Evolutionary conservation across 1,140 invertebrate genomes (phyloP), one percentile per base, ranked within the genome.

Genomic region (Drosophila paulistorum): DNA sequence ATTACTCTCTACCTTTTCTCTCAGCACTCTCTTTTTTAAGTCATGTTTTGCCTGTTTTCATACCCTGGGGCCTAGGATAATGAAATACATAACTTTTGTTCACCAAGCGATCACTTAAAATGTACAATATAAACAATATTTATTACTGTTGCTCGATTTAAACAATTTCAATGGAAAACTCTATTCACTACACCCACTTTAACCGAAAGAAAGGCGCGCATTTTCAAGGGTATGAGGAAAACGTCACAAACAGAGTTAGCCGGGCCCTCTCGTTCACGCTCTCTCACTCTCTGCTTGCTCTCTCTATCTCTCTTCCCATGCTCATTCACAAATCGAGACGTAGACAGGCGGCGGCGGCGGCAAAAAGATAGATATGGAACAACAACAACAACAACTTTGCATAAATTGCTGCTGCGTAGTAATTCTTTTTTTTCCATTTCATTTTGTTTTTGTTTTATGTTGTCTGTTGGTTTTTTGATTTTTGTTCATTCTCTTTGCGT

Each of bases 331-430:
- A 62, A 23, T 45, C 33, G 37, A 23, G 45, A 51, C 45, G 45
- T 51, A 51, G 45, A 65, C 77, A 64, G 79, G 63, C 41, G 70
- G 35, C 35, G 35, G 35, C 35, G 35, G 41, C 48, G 68, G 69
- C 78, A 55, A 74, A 67, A 72, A 87, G 83, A 87, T 86, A 86
- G 83, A 87, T 87, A 87, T 87, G 83, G 76, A 77, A 87, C 79
- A 83, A 83, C 69, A 83, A 26, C 23, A 26, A 26, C 23, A 26
- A 26, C 23, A 26, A 61, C 55, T 73, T 74, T 74, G 84, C 84
- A 89, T 89, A 89, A 89, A 89, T 90, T 89, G 86, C 84, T 89
- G 84, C 84, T 89, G 84, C 84, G 84, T 89, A 89, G 84, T 89
- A 89, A 89, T 89, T 89, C 89, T 79, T 74, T 86, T 74, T 86